phyloP scores from a whole-genome alignment of 1,140 invertebrate species.

The Solen grandis region DNA sequence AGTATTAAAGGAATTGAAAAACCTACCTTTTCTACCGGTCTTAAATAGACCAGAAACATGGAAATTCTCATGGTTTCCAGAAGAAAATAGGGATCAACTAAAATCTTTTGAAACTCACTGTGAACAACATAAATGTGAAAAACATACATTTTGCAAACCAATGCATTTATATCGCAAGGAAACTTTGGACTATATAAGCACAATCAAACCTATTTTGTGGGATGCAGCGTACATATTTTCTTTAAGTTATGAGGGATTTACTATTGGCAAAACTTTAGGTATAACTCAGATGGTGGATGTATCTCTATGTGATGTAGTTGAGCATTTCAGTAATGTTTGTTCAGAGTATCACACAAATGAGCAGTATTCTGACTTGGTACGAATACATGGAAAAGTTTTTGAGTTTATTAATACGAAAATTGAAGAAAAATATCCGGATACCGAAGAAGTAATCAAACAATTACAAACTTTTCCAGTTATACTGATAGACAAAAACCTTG shows the following conservation, averaged over 20 bases:
- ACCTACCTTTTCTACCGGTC: background rate
- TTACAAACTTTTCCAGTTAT: conserved; percentile 6
- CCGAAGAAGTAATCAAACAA: background rate
- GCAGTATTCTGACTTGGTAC: background rate
- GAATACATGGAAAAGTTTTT: background rate
- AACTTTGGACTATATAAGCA: too few relatives aligned
- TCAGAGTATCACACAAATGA: background rate
- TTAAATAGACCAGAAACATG: background rate
- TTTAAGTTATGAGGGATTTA: background rate
- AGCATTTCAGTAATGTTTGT: background rate
- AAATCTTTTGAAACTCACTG: background rate
- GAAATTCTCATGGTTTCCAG: background rate
- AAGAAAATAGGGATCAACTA: background rate
- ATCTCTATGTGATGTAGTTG: background rate
- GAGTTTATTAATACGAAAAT: background rate
- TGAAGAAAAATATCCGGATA: background rate
- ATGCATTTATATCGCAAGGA: background rate
- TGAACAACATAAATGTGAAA: background rate
- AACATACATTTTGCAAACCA: background rate
- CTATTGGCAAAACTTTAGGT: too few relatives aligned
- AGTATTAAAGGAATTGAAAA: background rate
- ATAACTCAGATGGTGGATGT: background rate
- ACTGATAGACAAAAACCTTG: conserved; percentile 38
- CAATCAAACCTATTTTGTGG: too few relatives aligned
- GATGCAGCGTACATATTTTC: too few relatives aligned